These are phyloP conservation scores for Magallana gigas DNA, from an alignment of 1,140 invertebrate genomes.

Conservation along the genomic window DNA sequence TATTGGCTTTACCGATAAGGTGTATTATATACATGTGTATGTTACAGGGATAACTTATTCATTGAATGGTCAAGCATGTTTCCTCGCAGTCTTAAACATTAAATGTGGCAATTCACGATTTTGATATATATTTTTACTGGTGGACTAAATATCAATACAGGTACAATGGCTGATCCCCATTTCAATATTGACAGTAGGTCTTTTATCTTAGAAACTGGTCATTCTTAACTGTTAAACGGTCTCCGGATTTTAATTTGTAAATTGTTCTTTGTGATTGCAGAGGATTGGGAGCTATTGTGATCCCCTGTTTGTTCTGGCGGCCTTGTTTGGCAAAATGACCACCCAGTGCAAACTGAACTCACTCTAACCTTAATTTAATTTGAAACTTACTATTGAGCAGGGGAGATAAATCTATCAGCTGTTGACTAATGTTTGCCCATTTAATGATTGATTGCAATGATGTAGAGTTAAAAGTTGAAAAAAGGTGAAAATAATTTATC, in stretches of 20 bases:
- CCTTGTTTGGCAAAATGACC: constrained; percentile 17
- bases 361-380: constrained; percentile 35
- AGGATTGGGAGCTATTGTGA: constrained; percentile 29
- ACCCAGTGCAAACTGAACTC: constrained; percentile 7
- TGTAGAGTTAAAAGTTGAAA: constrained; percentile 10
- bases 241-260: neutral
- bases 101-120: neutral
- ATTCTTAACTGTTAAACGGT: constrained; percentile 19
- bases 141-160: neutral
- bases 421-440: constrained; percentile 15
- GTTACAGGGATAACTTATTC: neutral
- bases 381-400: constrained; percentile 14
- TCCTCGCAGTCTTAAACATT: neutral
- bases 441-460: constrained; percentile 19
- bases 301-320: neutral
- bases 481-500: constrained; percentile 35
- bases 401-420: constrained; percentile 21
- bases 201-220: constrained; percentile 8
- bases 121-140: neutral
- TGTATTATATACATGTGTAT: constrained; percentile 6
- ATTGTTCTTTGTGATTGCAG: constrained; percentile 28
- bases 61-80: constrained; percentile 4
- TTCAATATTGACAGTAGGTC: constrained; percentile 25
- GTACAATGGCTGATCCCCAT: constrained; percentile 14
- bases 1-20: neutral